Conservation (phyloP, 2,113 vertebrate genomes). For the Sphyrna mokarran region DNA sequence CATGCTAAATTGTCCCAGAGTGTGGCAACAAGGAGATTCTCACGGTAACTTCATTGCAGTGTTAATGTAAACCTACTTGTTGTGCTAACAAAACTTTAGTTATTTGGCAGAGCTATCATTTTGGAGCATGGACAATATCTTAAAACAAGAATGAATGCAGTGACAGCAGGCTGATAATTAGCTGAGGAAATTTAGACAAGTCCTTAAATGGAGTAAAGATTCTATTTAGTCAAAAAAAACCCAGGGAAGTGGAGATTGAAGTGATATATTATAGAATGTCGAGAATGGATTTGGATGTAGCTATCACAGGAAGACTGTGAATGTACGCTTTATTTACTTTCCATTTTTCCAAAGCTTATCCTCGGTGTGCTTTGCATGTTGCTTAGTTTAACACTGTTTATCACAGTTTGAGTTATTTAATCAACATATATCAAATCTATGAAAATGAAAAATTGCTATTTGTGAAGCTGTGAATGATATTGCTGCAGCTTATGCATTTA, state of each 20-base stretch:
- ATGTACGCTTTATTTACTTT: background rate
- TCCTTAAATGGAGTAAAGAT: background rate
- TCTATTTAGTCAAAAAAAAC: background rate
- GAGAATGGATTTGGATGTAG: background rate
- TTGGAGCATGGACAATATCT: background rate
- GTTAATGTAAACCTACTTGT: too few species aligned
- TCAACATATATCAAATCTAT: background rate
- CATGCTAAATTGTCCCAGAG: too few species aligned
- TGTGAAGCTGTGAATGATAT: slow-evolving; percentile 7
- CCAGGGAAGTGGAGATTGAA: background rate
- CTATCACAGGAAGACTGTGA: background rate
- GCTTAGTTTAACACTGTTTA: background rate
- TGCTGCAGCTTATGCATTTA: background rate
- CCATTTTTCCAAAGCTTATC: background rate
- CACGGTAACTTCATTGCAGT: too few species aligned
- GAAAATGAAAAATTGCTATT: background rate
- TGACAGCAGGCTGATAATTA: background rate
- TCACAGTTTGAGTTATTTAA: slow-evolving; percentile 5
- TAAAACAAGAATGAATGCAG: background rate
- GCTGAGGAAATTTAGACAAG: background rate
- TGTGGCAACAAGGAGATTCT: too few species aligned
- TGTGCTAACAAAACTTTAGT: too few species aligned
- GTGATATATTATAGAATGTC: background rate
- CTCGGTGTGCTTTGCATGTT: background rate
- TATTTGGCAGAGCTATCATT: background rate